Evolutionary conservation across 2,888 invertebrate genomes (phyloP), one percentile per base, ranked within the genome.

Genomic region (Pollenia amentaria): DNA sequence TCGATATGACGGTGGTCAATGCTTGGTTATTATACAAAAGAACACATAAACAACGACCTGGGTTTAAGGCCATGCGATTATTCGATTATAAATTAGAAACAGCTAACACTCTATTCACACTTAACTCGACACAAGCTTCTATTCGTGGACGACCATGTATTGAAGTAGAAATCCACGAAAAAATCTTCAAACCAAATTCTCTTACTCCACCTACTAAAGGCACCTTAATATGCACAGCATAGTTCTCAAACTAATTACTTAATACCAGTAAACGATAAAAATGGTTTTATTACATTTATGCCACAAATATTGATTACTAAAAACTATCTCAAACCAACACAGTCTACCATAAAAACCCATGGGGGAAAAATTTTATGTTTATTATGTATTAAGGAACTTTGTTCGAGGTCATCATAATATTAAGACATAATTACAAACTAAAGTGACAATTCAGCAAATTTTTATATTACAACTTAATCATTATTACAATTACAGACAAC

Each of bases 1-100:
- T 82, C 1, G 82, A 85, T 29, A 38, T 78, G 48, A 48, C 29
- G 16, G 57, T 78, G 44, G 65, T 78, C 38, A 85, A 78, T 46
- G 51, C 73, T 10, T 82, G 72, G 76, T 14, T 72, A 14, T 29
- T 29, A 29, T 6, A 29, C 29, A 29, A 29, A 29, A 29, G 4
- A 29, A 29, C 6, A 6, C 3, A 40, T 69, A n/a, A 75, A 57
- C 1, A 14, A 10, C 38, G 14, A 11, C 1, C 29, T 29, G 11
- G 51, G 48, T 69, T 51, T 69, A 69, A 69, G 9, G n/a, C n/a
- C 44, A 69, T 51, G 69, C 29, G n/a, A 11, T 51, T 67, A 14
- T 38, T 67, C 8, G 46, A 67, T 53, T 70, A 53, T 53, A 51
- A 70, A 29, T 29, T 29, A 29, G 0, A 29, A 29, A 29, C 6